phyloP scores from a whole-genome alignment of 2,113 vertebrate genomes.

The Spizaetus ornatus region DNA sequence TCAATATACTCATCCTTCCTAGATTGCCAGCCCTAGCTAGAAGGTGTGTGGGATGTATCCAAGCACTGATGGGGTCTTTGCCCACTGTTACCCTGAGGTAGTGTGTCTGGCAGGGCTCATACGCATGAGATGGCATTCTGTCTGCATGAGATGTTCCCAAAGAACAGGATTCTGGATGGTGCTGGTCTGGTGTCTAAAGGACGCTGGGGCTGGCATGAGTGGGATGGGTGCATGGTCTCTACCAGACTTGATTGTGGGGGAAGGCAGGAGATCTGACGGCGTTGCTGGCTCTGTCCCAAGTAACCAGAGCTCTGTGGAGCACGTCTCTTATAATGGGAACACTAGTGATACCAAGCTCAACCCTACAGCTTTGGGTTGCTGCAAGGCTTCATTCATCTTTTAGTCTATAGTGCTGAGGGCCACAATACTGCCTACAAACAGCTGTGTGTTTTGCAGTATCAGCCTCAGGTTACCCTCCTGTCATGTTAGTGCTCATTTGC shows the following conservation, averaged over 20 bases:
- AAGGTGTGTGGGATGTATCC: neutral
- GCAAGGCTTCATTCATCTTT: neutral
- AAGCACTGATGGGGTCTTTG: neutral
- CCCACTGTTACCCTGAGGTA: neutral
- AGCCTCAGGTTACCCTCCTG: neutral
- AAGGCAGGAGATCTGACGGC: neutral
- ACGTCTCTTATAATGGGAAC: neutral
- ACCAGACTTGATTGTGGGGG: neutral
- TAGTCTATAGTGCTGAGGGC: neutral
- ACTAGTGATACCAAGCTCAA: neutral
- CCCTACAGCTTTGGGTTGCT: neutral
- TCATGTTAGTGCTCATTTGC: neutral
- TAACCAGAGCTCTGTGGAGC: neutral
- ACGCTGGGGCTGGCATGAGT: neutral
- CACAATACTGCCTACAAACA: neutral
- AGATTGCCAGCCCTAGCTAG: neutral
- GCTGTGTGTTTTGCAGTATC: neutral
- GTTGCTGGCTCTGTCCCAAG: neutral
- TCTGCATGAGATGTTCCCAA: neutral
- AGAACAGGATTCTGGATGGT: neutral
- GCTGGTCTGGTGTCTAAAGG: neutral
- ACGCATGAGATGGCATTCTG: neutral
- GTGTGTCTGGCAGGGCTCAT: neutral
- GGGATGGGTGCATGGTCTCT: neutral
- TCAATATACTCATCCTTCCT: neutral